Conservation (phyloP, 2,888 invertebrate species). For the Diarsia dahlii region DNA sequence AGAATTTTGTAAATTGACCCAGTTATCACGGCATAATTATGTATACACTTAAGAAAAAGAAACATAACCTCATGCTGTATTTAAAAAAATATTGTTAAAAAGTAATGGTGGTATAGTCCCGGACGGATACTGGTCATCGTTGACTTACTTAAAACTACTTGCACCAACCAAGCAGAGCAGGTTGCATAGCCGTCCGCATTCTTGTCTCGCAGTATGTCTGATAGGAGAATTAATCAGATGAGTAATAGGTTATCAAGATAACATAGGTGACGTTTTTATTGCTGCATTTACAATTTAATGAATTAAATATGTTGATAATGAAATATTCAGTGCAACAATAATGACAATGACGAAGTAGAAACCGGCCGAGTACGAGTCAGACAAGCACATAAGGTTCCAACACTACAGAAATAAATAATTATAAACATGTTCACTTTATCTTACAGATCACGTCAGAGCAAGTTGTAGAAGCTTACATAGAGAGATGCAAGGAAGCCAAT, state of each 20-base stretch:
- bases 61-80: background rate
- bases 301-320: background rate
- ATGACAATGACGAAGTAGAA: background rate
- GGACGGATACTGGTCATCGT: background rate
- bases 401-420: background rate
- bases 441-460: constrained; percentile 93
- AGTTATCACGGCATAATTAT: background rate
- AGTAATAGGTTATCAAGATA: background rate
- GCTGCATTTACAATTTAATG: background rate
- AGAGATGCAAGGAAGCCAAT: constrained; percentile 94
- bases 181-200: constrained; percentile 32
- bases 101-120: background rate
- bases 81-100: background rate
- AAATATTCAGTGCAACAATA: background rate
- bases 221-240: constrained; percentile 4
- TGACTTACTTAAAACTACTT: background rate
- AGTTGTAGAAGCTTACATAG: constrained; percentile 93
- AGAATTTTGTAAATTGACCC: background rate
- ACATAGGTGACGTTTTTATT: background rate
- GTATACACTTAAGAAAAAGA: background rate
- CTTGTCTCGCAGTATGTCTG: background rate
- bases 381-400: background rate
- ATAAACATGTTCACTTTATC: constrained; percentile 5
- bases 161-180: constrained; percentile 10
- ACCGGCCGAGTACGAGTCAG: background rate